A percentile compares a stretch with the other conserved stretches of the same genome.
These are phyloP conservation scores for Tachina lurida DNA, from an alignment of 2,888 invertebrate species.

Conservation along the genomic window DNA sequence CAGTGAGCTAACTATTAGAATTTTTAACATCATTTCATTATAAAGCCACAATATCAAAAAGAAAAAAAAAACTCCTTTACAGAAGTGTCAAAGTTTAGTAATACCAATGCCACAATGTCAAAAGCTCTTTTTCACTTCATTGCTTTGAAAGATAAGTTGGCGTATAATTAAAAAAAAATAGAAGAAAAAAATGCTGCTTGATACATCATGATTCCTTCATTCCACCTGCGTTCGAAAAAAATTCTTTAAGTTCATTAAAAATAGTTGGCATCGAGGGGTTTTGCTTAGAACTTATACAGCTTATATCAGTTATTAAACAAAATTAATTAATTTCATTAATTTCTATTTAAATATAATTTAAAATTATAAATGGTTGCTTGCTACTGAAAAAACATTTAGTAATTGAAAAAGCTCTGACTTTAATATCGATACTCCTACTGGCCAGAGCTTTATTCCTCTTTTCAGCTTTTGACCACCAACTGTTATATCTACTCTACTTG, in stretches of 20 bases:
- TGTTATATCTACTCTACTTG: too few relatives aligned
- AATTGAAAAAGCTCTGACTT: too few relatives aligned
- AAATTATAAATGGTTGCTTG: too few relatives aligned
- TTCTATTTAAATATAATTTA: too few relatives aligned
- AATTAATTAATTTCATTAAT: too few relatives aligned
- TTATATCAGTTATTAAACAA: too few relatives aligned
- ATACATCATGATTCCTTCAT: slow-evolving; percentile 43
- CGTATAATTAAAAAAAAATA: slow-evolving; percentile 58
- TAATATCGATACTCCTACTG: too few relatives aligned
- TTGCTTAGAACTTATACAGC: neutral
- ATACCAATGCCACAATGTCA: slow-evolving; percentile 68
- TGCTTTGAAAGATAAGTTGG: slow-evolving; percentile 64
- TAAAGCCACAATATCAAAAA: slow-evolving; percentile 1
- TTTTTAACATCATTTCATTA: slow-evolving; percentile 20
- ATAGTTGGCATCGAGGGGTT: neutral
- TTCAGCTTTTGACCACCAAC: too few relatives aligned
- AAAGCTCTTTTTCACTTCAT: slow-evolving; percentile 69
- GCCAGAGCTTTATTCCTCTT: too few relatives aligned
- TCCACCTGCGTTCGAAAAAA: slow-evolving; percentile 22
- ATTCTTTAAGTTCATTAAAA: neutral
- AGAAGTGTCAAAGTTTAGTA: slow-evolving; percentile 68
- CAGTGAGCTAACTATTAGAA: slow-evolving; percentile 34
- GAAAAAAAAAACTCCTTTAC: slow-evolving; percentile 36
- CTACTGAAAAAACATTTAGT: too few relatives aligned
- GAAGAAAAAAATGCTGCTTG: slow-evolving; percentile 44